These are phyloP conservation scores for Hystrix brachyura DNA, from an alignment of 2,113 vertebrate species.

Conservation along the genomic window DNA sequence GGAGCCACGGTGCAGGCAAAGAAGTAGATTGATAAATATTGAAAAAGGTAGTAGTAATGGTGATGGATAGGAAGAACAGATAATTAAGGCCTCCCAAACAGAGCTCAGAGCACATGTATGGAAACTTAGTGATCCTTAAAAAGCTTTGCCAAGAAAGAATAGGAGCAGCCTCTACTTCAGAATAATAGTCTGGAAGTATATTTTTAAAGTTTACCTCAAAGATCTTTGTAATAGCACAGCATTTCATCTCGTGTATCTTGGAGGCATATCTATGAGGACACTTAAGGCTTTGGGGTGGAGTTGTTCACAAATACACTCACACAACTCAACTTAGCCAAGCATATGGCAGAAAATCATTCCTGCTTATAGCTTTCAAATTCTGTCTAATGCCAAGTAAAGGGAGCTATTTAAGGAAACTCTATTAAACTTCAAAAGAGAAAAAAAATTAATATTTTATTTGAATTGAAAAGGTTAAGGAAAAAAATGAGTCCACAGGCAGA, in stretches of 20 bases:
- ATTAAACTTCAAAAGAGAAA: constrained; percentile 14
- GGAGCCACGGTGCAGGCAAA: not conserved
- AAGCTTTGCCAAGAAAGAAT: not conserved
- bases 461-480: constrained; percentile 2
- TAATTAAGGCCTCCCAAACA: not conserved
- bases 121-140: not conserved
- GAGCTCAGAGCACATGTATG: not conserved
- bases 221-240: not conserved
- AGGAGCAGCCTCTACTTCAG: not conserved
- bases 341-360: not conserved
- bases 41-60: not conserved
- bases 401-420: constrained; percentile 19
- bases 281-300: not conserved
- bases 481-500: not conserved
- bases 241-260: not conserved
- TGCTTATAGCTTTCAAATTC: not conserved
- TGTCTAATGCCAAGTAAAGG: not conserved
- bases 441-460: not conserved
- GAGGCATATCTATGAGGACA: not conserved
- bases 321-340: not conserved
- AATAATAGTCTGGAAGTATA: not conserved
- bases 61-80: not conserved
- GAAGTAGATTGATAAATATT: not conserved
- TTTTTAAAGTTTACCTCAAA: not conserved
- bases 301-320: not conserved